Evolutionary conservation across 2,888 invertebrate species (phyloP).

Genomic region (Paralinhomoeus sp.): DNA sequence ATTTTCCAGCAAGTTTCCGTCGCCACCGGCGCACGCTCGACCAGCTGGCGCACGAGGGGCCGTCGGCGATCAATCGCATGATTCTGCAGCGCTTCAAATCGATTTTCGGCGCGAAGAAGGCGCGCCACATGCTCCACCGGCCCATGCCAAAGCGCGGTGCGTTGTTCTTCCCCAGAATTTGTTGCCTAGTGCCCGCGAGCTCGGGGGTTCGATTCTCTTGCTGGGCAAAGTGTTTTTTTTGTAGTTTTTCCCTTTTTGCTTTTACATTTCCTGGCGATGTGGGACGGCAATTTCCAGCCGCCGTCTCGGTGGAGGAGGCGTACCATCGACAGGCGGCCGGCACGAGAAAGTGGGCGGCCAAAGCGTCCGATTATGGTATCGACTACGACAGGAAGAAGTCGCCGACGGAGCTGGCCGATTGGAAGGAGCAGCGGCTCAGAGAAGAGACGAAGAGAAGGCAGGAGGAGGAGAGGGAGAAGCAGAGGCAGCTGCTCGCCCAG

Average conservation of each 20-base stretch:
- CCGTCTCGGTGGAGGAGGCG: too few species aligned
- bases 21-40: slow-evolving; percentile 49
- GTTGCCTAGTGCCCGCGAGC: too few species aligned
- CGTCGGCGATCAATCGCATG: slow-evolving; percentile 43
- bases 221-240: too few species aligned
- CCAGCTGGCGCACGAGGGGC: slow-evolving; percentile 51
- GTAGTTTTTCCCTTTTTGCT: too few species aligned
- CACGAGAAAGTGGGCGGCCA: slow-evolving; percentile 43
- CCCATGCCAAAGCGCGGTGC: too few species aligned
- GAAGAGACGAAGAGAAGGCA: slow-evolving; percentile 37
- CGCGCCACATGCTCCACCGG: neutral
- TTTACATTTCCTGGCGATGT: too few species aligned
- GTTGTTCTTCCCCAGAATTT: too few species aligned
- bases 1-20: slow-evolving; percentile 23
- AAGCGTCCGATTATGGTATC: slow-evolving; percentile 58
- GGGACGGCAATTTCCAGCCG: too few species aligned
- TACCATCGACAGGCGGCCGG: too few species aligned
- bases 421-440: slow-evolving; percentile 25
- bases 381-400: slow-evolving; percentile 56
- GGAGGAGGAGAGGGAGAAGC: slow-evolving; percentile 27
- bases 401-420: slow-evolving; percentile 37
- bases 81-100: slow-evolving; percentile 45
- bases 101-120: neutral
- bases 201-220: too few species aligned
- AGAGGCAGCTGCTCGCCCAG: slow-evolving; percentile 5